A percentile compares a stretch with the other conserved stretches of the same genome.
Conservation (phyloP, 2,113 vertebrate genomes). For the Penelope pileata region DNA sequence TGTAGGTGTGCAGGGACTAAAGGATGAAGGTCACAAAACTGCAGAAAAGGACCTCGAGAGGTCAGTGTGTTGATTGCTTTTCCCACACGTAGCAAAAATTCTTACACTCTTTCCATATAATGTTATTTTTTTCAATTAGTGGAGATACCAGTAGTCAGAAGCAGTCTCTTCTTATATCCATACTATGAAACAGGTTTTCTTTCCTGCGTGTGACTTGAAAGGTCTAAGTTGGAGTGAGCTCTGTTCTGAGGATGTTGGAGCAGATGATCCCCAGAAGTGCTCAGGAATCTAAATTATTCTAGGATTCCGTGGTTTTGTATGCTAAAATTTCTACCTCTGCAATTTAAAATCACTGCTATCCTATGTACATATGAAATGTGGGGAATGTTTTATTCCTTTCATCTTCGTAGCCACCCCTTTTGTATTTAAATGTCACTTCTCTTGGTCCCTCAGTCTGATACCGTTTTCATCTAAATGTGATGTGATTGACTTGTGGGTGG, state of each 20-base stretch:
- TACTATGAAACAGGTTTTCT: neutral
- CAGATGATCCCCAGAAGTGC: neutral
- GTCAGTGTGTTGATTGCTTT: neutral
- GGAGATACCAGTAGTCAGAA: neutral
- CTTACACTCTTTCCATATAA: neutral
- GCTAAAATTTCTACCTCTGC: neutral
- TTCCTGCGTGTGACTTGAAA: neutral
- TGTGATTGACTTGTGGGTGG: neutral
- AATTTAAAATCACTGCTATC: neutral
- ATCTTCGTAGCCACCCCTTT: neutral
- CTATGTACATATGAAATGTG: fast-evolving
- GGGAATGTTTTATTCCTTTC: neutral
- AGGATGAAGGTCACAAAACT: neutral
- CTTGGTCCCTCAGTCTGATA: neutral
- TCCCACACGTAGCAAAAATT: neutral
- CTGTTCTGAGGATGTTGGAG: neutral
- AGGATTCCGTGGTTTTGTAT: neutral
- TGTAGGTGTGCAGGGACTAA: fast-evolving
- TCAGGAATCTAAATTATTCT: neutral
- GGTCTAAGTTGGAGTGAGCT: neutral
- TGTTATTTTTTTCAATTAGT: neutral
- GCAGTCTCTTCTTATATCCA: fast-evolving
- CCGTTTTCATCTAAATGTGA: neutral
- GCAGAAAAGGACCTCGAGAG: neutral
- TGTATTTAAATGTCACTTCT: neutral